Conservation (phyloP, 2,888 invertebrate species). For the Campoplex capitator region DNA sequence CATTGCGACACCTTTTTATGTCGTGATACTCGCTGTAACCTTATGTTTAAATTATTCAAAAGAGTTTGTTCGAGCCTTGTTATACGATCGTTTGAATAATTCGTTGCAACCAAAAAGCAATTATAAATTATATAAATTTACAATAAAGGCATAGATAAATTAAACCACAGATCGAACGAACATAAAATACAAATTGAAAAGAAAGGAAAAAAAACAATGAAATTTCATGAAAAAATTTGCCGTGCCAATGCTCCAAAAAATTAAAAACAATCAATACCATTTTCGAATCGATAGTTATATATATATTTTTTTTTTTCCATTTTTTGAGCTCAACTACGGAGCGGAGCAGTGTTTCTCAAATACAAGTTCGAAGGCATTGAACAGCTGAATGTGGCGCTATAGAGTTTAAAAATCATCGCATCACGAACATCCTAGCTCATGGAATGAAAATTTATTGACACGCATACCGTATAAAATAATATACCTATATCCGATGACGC, state of each 20-base stretch:
- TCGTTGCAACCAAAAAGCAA: not conserved
- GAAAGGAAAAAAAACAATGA: not conserved
- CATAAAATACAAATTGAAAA: not conserved
- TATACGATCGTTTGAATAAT: not conserved
- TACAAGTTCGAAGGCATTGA: not conserved
- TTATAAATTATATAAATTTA: too few species aligned
- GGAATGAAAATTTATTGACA: not conserved
- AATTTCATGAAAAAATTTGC: not conserved
- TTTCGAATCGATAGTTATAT: not conserved
- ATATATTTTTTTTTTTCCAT: too few species aligned
- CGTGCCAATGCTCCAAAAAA: not conserved
- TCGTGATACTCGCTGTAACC: not conserved
- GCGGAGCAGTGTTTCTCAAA: conserved; percentile 4
- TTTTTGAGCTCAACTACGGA: not conserved
- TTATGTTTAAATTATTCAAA: conserved; percentile 20
- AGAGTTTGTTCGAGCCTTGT: not conserved
- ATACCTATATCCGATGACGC: not conserved
- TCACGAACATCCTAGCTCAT: not conserved
- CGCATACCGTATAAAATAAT: not conserved
- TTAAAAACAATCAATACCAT: not conserved
- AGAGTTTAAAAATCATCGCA: not conserved
- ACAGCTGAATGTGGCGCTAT: not conserved
- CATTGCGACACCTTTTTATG: conserved; percentile 21
- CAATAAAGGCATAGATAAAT: not conserved
- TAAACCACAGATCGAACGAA: not conserved